These are phyloP conservation scores for Tragopan temminckii DNA, from an alignment of 2,797 vertebrate genomes.

Conservation along the genomic window DNA sequence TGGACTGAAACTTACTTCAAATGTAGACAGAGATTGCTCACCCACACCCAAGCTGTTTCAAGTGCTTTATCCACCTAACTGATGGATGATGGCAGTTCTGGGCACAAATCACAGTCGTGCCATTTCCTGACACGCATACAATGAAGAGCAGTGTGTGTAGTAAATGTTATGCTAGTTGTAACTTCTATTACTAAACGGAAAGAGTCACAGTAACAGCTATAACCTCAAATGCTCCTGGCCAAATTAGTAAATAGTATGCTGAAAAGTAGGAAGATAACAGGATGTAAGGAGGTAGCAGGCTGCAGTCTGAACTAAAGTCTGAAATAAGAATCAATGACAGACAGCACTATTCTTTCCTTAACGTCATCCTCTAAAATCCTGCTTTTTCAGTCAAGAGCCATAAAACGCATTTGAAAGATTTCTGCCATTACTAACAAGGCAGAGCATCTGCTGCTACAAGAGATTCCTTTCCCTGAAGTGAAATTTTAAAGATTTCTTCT, in stretches of 20 bases:
- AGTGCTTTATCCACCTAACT: not conserved
- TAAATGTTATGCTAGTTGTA: not conserved
- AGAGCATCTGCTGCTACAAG: conserved; percentile 31
- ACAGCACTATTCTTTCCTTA: not conserved
- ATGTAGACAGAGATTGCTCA: not conserved
- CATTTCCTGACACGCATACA: not conserved
- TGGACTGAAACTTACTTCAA: not conserved
- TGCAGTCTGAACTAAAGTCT: not conserved
- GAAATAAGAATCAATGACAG: not conserved
- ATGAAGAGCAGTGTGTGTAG: rapidly evolving
- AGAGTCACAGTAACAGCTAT: not conserved
- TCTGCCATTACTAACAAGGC: conserved; percentile 15
- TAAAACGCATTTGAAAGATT: conserved; percentile 9
- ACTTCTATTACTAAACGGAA: not conserved
- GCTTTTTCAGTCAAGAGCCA: conserved; percentile 28
- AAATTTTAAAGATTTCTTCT: conserved; percentile 45
- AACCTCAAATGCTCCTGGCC: not conserved
- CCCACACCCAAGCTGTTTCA: not conserved
- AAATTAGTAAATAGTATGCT: not conserved
- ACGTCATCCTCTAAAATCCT: not conserved
- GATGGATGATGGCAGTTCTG: not conserved
- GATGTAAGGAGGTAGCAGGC: not conserved
- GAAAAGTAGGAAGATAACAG: not conserved
- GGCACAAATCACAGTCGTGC: not conserved
- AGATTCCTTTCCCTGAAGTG: conserved; percentile 28